These are phyloP conservation scores for Drosophila pseudotalamancana DNA, from an alignment of 2,888 invertebrate genomes.

Conservation along the genomic window DNA sequence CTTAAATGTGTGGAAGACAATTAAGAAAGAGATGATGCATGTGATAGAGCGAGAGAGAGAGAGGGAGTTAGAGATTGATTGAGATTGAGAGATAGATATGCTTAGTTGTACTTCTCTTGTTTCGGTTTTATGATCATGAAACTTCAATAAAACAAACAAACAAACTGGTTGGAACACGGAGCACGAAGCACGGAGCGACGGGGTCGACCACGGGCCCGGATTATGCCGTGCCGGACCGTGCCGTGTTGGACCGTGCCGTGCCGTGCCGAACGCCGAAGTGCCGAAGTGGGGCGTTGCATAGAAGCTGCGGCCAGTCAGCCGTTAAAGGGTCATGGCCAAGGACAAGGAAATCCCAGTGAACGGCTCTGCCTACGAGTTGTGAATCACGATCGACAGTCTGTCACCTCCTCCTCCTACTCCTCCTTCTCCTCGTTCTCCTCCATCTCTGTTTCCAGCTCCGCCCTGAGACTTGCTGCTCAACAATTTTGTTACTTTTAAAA, in stretches of 20 bases:
- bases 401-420: constrained; percentile 10
- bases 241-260: constrained; percentile 1
- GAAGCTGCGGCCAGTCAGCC: constrained; percentile 62
- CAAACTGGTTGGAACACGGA: constrained; percentile 60
- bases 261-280: constrained; percentile 5
- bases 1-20: constrained; percentile 54
- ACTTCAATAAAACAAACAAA: constrained; percentile 72
- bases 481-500: constrained; percentile 77
- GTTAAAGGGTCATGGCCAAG: constrained; percentile 80
- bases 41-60: neutral
- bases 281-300: constrained; percentile 31
- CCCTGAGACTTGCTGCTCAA: constrained; percentile 28
- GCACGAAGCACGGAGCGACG: constrained; percentile 6
- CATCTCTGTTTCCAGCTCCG: constrained; percentile 23
- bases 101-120: constrained; percentile 55
- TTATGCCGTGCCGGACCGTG: constrained; percentile 14
- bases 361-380: constrained; percentile 48
- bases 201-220: too few species aligned
- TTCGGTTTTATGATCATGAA: constrained; percentile 70
- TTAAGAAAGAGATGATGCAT: constrained; percentile 43
- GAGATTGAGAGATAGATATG: neutral
- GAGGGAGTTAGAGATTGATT: neutral
- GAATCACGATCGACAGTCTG: constrained; percentile 58
- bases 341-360: constrained; percentile 81
- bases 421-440: constrained; percentile 21